Evolutionary conservation across 64 coral and sea anemone genomes (phyloP).

Genomic region (Actinia tenebrosa): DNA sequence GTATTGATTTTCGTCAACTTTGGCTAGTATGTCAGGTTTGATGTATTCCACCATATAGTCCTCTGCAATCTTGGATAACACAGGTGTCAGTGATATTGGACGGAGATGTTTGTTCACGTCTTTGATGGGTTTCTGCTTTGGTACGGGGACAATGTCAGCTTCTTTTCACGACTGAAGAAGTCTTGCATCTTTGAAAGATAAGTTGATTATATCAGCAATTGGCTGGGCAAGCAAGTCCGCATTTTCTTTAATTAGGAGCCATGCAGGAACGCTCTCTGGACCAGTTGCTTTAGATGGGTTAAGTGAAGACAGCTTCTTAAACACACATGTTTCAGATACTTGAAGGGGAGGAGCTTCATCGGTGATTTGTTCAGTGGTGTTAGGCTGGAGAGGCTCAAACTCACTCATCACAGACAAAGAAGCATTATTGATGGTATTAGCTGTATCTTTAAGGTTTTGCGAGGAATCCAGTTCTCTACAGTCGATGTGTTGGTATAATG

Average conservation of each 20-base stretch:
- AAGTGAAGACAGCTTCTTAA: background rate
- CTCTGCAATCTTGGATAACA: background rate
- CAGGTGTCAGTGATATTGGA: slow-evolving; percentile 16
- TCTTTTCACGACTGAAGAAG: slow-evolving; percentile 10
- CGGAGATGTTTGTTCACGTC: slow-evolving; percentile 18
- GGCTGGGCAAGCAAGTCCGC: slow-evolving; percentile 3
- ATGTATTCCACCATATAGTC: slow-evolving; percentile 14
- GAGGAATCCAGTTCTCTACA: background rate
- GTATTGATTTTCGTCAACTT: background rate
- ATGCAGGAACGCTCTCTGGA: background rate
- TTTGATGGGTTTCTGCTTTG: background rate
- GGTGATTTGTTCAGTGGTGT: background rate
- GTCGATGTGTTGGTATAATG: background rate
- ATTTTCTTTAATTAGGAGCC: slow-evolving; percentile 13
- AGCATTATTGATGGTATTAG: background rate
- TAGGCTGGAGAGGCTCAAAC: background rate
- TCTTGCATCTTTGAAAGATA: background rate
- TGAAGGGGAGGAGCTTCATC: background rate
- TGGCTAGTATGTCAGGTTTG: background rate
- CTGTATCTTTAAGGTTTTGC: background rate
- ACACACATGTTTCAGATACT: background rate
- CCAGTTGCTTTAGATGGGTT: slow-evolving; percentile 18
- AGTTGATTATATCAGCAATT: background rate
- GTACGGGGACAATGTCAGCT: background rate
- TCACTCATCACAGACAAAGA: background rate